These are phyloP conservation scores for human (Homo sapiens) DNA, from an alignment of 2,113 vertebrate genomes.

Conservation along the genomic window DNA sequence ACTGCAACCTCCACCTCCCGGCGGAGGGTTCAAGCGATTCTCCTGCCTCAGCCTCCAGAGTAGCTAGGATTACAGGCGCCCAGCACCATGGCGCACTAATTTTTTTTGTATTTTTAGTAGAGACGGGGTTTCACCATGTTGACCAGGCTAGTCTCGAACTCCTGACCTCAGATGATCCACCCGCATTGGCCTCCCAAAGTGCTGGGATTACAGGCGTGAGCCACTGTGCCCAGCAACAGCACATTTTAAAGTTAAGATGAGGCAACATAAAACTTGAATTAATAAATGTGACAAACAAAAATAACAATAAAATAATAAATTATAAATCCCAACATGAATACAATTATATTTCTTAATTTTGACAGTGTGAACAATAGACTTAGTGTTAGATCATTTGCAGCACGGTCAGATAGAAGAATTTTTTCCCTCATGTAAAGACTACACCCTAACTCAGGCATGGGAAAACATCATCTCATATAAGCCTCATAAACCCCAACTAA, in stretches of 20 bases:
- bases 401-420: not conserved
- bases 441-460: not conserved
- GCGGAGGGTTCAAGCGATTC: no score
- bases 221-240: no score
- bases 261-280: slow-evolving; percentile 19
- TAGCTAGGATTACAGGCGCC: no score
- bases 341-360: slow-evolving; percentile 38
- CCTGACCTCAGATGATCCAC: no score
- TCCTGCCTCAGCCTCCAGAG: no score
- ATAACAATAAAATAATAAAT: not conserved
- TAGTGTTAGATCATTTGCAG: not conserved
- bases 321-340: not conserved
- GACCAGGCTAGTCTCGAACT: no score
- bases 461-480: not conserved
- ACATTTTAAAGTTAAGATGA: slow-evolving; percentile 15
- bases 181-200: no score
- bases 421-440: not conserved
- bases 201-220: no score
- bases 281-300: slow-evolving; percentile 19
- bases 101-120: no score
- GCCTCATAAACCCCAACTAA: not conserved
- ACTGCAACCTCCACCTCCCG: no score
- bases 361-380: not conserved
- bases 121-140: no score
- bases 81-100: no score